Conservation (phyloP, 2,888 invertebrate species). For the Arge pagana region DNA sequence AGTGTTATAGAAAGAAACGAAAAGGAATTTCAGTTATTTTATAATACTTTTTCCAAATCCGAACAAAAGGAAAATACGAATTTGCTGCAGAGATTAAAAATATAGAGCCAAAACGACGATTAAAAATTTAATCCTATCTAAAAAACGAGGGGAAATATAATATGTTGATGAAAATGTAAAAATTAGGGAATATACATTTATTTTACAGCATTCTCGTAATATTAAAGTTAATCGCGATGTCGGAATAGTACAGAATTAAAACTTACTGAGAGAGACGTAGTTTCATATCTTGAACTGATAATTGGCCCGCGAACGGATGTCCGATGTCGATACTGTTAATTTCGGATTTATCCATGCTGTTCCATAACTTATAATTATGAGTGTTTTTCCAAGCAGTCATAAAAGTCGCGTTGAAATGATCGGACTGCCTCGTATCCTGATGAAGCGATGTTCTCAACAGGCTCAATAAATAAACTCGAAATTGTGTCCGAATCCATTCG, state of each 20-base stretch:
- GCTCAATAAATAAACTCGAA: conserved; percentile 83
- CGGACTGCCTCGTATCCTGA: conserved; percentile 77
- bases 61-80: too few species aligned
- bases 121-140: too few species aligned
- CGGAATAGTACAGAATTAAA: neutral
- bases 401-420: conserved; percentile 87
- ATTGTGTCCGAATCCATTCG: conserved; percentile 95
- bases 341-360: conserved; percentile 60
- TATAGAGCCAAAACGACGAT: too few species aligned
- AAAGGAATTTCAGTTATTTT: neutral
- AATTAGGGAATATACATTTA: too few species aligned
- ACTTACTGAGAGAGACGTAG: conserved; percentile 87
- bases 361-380: conserved; percentile 88
- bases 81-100: too few species aligned
- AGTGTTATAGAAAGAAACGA: too few species aligned
- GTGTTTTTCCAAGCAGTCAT: conserved; percentile 85
- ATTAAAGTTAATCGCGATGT: too few species aligned
- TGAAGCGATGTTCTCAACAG: conserved; percentile 78
- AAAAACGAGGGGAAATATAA: too few species aligned
- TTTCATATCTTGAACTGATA: conserved; percentile 94
- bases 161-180: too few species aligned
- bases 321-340: conserved; percentile 65
- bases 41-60: too few species aligned
- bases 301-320: conserved; percentile 93
- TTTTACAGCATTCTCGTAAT: too few species aligned